Evolutionary conservation across 2,888 invertebrate species (phyloP), one percentile per base, ranked within the genome.

Genomic region (Oithona nana): DNA sequence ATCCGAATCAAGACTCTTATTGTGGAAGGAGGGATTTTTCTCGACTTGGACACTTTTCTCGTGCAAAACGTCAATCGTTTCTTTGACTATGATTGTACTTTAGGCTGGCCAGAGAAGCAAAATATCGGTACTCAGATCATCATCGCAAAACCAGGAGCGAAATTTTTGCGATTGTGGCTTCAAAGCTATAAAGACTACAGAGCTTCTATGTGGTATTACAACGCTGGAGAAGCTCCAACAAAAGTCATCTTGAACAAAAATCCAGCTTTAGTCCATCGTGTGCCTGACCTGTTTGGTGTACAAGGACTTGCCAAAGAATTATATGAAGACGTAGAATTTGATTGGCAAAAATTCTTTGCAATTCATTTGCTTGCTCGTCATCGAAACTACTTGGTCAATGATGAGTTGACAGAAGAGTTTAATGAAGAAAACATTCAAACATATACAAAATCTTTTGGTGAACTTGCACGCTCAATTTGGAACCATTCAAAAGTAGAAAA

Each of bases 41-140:
- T 70, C 20, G 70, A 70, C 58, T 66, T 65, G 28, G 70, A 70
- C 61, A 65, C 67, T 4, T 69, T 65, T 64, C 66, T 70, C 24
- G 65, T 70, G 4, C 66, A 67, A 51, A 64, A 66, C 2, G 59
- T 70, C 30, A 64, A 69, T 52, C 51, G 63, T n/a, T 69, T 67
- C 52, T 64, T 68, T 24, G 65, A 66, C 52, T 69, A 65, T 56
- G 69, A 69, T 63, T 65, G 68, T 52, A 51, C 67, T 1, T 54
- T 70, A 8, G 69, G 69, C 4, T 68, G 69, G 69, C 66, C 68
- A 1, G 26, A 49, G 1, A 62, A 63, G 3, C 65, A 66, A 48
- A 64, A 65, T 57, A 61, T 68, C 22, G 69, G 69, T 1, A 64
- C 60, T 28, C 66, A 64, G 30, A 31, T 30, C 13, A n/a, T 62